Percentiles rank a stretch among this genome's conserved stretches.
Evolutionary conservation across 2,113 vertebrate genomes (phyloP).

Genomic region (Plectropomus leopardus): DNA sequence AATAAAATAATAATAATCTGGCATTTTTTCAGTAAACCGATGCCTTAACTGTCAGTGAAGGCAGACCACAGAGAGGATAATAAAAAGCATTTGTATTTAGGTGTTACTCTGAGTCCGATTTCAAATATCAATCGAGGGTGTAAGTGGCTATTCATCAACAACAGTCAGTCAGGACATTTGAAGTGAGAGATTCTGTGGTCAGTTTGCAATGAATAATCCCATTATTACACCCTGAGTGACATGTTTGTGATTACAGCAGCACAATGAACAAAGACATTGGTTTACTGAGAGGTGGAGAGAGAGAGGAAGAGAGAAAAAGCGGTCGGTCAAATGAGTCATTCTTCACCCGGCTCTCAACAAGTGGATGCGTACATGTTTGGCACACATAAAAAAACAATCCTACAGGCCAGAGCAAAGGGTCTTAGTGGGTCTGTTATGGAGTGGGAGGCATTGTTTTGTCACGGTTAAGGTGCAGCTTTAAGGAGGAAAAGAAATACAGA

Average conservation of each 20-base stretch:
- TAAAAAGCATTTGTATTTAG: slow-evolving; percentile 35
- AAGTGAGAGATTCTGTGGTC: slow-evolving; percentile 64
- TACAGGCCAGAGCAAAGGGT: slow-evolving; percentile 64
- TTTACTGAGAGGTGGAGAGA: slow-evolving; percentile 48
- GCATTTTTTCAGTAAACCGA: slow-evolving; percentile 4
- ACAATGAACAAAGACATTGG: slow-evolving; percentile 46
- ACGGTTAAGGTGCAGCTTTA: slow-evolving; percentile 69
- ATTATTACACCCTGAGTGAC: slow-evolving; percentile 63
- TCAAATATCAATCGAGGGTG: slow-evolving; percentile 53
- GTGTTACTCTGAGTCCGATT: slow-evolving; percentile 18
- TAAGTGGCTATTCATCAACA: slow-evolving; percentile 56
- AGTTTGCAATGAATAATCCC: slow-evolving; percentile 70
- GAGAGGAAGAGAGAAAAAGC: neutral
- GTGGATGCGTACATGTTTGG: slow-evolving; percentile 64
- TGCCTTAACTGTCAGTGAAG: neutral
- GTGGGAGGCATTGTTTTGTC: slow-evolving; percentile 77
- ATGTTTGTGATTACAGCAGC: slow-evolving; percentile 65
- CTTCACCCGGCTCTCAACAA: slow-evolving; percentile 49
- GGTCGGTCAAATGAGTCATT: slow-evolving; percentile 67
- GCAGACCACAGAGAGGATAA: slow-evolving; percentile 32
- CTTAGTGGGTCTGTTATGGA: slow-evolving; percentile 66
- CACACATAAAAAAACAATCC: slow-evolving; percentile 59
- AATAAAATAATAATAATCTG: no score
- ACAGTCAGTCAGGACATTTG: slow-evolving; percentile 55
- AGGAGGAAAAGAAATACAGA: slow-evolving; percentile 57